Evolutionary conservation across 2,113 vertebrate genomes (phyloP), one percentile per base, ranked within the genome.

Genomic region (Sebastes fasciatus): DNA sequence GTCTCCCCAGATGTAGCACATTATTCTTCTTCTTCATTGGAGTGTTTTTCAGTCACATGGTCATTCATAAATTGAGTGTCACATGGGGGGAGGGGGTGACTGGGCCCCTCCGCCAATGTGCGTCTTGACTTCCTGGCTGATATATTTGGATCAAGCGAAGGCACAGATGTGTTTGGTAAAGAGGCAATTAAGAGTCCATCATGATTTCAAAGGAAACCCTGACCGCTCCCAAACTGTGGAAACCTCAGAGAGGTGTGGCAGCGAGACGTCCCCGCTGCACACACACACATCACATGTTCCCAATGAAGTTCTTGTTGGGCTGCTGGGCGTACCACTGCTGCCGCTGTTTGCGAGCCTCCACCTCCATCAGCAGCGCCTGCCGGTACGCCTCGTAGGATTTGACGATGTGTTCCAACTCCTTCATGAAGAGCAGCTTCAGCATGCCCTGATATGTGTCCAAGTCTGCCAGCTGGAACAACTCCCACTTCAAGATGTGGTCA

Each of bases 341-440:
- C 75, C 97, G 94, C 91, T 98, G 98, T 80, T 99, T 97, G 70
- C 98, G 97, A 1, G 95, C 96, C 92, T 99, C 98, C 89, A 98
- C 95, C 95, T 99, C 98, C 0, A 90, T 83, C 63, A 98, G 97
- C 84, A 99, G 96, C 0, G 97, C 97, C 93, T 99, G 98, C 63
- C 98, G 90, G 91, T 97, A 99, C 0, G 97, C 98, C 89, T 99
- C 98, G 76, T 99, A 99, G 26, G 97, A 96, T 91, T 99, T 99
- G 80, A 99, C 98, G 51, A 98, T 99, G 69, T 97, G 96, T 83
- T 99, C 98, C 95, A 99, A 96, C 94, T 99, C 98, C 92, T 99
- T 99, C 98, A 99, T 99, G 94, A 99, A 99, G 55, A 99, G 97
- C 95, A 99, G 95, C 95, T 99, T 99, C 87, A 99, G 94, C 97